These are phyloP conservation scores for Agelaius phoeniceus DNA, from an alignment of 2,113 vertebrate species.

Conservation along the genomic window DNA sequence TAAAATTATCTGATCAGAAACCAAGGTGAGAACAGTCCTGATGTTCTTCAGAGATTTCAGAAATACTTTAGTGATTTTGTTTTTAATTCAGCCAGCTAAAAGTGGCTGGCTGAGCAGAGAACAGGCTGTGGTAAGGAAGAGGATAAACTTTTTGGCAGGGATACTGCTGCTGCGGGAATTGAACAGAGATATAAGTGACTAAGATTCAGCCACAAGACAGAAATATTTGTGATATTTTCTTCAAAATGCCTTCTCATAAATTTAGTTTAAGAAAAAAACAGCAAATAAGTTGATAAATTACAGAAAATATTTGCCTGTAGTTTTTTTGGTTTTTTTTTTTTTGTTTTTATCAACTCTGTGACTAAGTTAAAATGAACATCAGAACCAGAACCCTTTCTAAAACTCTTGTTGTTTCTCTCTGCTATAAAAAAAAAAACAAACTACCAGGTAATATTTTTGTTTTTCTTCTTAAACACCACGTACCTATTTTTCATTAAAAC, in stretches of 20 bases:
- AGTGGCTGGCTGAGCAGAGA: not conserved
- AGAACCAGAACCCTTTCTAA: not conserved
- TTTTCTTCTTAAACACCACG: not conserved
- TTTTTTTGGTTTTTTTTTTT: not conserved
- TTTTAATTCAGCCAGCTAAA: not conserved
- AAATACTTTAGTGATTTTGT: not conserved
- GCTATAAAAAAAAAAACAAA: not conserved
- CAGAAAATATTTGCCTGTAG: not conserved
- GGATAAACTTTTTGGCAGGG: not conserved
- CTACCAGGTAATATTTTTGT: not conserved
- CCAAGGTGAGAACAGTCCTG: not conserved
- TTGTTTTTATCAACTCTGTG: not conserved
- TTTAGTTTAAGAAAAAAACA: not conserved
- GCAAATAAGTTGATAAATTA: not conserved
- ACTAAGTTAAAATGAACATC: not conserved
- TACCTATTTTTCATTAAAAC: not conserved
- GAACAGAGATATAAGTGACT: not conserved
- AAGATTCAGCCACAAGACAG: not conserved
- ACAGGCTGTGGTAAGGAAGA: not conserved
- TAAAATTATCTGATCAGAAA: not conserved
- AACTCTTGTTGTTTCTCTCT: not conserved
- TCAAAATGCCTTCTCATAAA: not conserved
- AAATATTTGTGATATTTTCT: not conserved
- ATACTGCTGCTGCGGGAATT: not conserved
- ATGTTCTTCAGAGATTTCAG: not conserved